These are phyloP conservation scores for Ellobium chinense DNA, from an alignment of 2,888 invertebrate species.

Conservation along the genomic window DNA sequence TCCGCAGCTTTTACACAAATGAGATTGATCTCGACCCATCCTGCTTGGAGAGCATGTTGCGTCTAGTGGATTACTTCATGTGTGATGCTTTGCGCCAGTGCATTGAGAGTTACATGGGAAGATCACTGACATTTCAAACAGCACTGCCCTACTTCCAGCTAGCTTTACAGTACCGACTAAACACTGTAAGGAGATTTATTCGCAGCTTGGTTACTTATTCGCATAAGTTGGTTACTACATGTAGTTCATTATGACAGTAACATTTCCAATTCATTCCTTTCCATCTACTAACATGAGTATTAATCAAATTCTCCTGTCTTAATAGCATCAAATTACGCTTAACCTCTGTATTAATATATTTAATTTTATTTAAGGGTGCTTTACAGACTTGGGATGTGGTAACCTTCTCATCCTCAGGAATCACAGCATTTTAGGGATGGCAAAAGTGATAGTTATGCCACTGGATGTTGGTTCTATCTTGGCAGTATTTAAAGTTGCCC, in stretches of 20 bases:
- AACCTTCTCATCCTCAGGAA: too few relatives aligned
- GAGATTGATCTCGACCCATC: slow-evolving; percentile 23
- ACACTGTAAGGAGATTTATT: slow-evolving; percentile 24
- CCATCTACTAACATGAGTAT: too few relatives aligned
- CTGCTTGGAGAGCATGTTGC: slow-evolving; percentile 21
- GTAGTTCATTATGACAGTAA: background rate
- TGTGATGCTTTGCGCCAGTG: background rate
- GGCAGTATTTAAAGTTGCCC: too few relatives aligned
- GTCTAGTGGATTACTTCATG: slow-evolving; percentile 39
- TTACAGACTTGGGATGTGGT: too few relatives aligned
- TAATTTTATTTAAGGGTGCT: too few relatives aligned
- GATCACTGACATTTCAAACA: background rate
- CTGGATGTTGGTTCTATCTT: too few relatives aligned
- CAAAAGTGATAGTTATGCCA: too few relatives aligned
- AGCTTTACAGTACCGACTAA: slow-evolving; percentile 19
- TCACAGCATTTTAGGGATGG: too few relatives aligned
- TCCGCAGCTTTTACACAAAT: slow-evolving; percentile 41
- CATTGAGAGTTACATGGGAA: slow-evolving; percentile 35
- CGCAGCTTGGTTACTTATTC: background rate
- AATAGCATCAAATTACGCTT: too few relatives aligned
- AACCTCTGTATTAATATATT: too few relatives aligned
- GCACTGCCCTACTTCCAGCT: slow-evolving; percentile 36
- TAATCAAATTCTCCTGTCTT: too few relatives aligned
- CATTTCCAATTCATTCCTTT: background rate
- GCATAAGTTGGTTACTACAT: too few relatives aligned